Evolutionary conservation across 2,888 invertebrate species (phyloP).

Genomic region (Tuberolachnus salignus): DNA sequence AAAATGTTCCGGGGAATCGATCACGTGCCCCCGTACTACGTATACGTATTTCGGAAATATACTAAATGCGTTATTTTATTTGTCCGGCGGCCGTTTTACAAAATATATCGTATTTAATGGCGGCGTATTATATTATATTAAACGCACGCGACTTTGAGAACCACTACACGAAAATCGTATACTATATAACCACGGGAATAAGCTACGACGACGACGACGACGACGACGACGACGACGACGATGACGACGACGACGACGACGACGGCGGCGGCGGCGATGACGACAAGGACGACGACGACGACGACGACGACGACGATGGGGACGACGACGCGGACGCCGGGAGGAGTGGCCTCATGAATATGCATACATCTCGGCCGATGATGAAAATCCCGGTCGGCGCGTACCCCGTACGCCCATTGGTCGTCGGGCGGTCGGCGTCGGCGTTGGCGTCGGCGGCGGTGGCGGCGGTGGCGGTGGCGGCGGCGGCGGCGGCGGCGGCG

Average conservation of each 20-base stretch:
- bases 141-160: constrained; percentile 11
- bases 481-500: background rate
- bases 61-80: too few relatives aligned
- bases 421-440: constrained; percentile 24
- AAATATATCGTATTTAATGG: too few relatives aligned
- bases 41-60: too few relatives aligned
- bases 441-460: background rate
- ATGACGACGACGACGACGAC: constrained; percentile 25
- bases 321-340: constrained; percentile 35
- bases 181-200: too few relatives aligned
- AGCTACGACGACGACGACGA: too few relatives aligned
- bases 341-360: constrained; percentile 57
- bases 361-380: constrained; percentile 56
- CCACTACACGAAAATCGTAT: background rate
- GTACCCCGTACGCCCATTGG: constrained; percentile 53
- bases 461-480: background rate
- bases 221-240: constrained; percentile 13
- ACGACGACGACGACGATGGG: background rate
- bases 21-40: too few relatives aligned
- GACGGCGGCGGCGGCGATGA: constrained; percentile 38
- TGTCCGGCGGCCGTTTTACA: too few relatives aligned
- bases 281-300: background rate
- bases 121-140: too few relatives aligned
- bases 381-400: constrained; percentile 55
- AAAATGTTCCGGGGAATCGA: too few relatives aligned